phyloP scores from a whole-genome alignment of 1,140 invertebrate genomes.

The Lethrus apterus region DNA sequence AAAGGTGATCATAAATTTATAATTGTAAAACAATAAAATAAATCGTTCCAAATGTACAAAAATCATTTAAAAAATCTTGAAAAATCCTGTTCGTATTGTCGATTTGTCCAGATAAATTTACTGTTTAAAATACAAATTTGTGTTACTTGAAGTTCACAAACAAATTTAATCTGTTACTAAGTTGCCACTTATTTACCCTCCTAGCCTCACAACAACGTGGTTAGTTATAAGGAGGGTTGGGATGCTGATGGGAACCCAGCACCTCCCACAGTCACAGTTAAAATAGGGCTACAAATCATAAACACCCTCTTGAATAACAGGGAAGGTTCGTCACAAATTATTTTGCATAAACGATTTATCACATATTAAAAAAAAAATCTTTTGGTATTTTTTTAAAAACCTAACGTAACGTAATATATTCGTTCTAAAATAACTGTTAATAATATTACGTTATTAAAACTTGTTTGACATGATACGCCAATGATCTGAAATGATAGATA shows the following conservation, averaged over 20 bases:
- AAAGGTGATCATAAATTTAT: too few relatives aligned
- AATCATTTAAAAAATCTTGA: too few relatives aligned
- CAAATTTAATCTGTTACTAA: conserved; percentile 11
- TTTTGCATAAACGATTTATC: neutral
- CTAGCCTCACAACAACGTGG: too few relatives aligned
- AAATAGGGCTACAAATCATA: conserved; percentile 30
- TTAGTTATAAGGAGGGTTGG: conserved; percentile 24
- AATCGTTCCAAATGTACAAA: too few relatives aligned
- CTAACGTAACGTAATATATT: neutral
- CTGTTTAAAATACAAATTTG: too few relatives aligned
- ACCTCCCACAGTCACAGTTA: conserved; percentile 25
- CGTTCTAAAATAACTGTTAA: neutral
- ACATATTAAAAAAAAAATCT: neutral
- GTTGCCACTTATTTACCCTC: conserved; percentile 22
- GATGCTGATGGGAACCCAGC: conserved; percentile 25
- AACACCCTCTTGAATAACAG: conserved; percentile 23
- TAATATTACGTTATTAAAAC: too few relatives aligned
- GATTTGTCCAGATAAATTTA: too few relatives aligned
- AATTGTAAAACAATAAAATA: too few relatives aligned
- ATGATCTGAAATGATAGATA: conserved; percentile 9
- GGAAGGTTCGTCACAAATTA: conserved; percentile 15
- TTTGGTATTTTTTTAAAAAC: neutral
- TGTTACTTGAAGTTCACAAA: too few relatives aligned
- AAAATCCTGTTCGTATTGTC: too few relatives aligned
- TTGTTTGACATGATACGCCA: too few relatives aligned